Base-by-base conservation (phyloP, 2,113 vertebrate genomes). In the Alexandromys fortis region DNA sequence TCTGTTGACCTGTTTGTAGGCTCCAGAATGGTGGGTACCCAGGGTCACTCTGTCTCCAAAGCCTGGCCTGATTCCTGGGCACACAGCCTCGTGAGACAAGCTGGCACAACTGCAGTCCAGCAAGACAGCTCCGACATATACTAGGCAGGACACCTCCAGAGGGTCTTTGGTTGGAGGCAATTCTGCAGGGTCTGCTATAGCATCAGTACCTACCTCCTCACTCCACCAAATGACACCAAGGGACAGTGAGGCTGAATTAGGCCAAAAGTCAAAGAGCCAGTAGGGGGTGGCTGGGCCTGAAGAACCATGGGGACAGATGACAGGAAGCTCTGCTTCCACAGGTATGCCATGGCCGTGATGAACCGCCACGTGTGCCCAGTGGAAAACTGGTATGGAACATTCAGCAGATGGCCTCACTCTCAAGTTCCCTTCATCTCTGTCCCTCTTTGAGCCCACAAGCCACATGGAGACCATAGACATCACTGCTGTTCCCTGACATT, bases 331-430 rank as follows among this genome's bases (percentile, higher is more conserved):
- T 95, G 76, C 76, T 91, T 70, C 86, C 26, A 0, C 97, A 99
- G 99, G 96, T 99, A 99, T 79, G 99, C 99, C 98, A 99, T 99
- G 99, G 99, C 99, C 79, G 99, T 99, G 98, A 99, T 99, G 99
- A 99, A 99, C 98, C 99, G 99, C 98, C 99, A 99, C 52, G 99
- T 99, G 88, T 99, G 99, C 98, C 99, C 99, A 45, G 99, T 99
- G 96, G 99, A 99, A 97, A 99, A 99, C 98, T 99, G 99, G 99
- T 99, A 98, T 97, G 85, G 45, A n/a, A 92, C 52, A 55, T 81
- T 86, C 82, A 65, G 70, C 90, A 92, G 87, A 68, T 68, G 94
- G 75, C 97, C 70, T 97, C 90, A 45, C 81, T 96, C 88, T 97
- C 96, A 96, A 92, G 95, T 67, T 93, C 89, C 91, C 96, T 97